phyloP scores from a whole-genome alignment of 2,888 invertebrate species.

The Glaucopsyche alexis region DNA sequence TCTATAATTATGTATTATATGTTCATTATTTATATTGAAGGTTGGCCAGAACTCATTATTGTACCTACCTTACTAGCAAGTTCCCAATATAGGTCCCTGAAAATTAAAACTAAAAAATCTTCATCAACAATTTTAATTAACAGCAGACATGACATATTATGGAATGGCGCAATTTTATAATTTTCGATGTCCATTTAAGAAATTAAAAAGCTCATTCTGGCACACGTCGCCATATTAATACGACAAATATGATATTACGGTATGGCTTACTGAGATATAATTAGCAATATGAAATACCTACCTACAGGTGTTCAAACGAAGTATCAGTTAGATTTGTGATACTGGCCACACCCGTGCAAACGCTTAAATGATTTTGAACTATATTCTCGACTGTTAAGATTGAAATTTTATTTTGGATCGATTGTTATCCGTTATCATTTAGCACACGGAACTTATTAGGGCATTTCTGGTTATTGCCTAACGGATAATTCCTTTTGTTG shows the following conservation, averaged over 20 bases:
- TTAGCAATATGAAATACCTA: conserved; percentile 12
- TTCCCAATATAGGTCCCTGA: neutral
- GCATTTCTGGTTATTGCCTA: conserved; percentile 1
- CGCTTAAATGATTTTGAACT: neutral
- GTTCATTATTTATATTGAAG: neutral
- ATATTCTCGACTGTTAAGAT: neutral
- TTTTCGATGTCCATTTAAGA: neutral
- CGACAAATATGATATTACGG: conserved; percentile 2
- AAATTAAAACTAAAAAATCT: neutral
- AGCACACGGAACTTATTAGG: conserved; percentile 21
- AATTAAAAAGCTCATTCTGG: conserved; percentile 4
- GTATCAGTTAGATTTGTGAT: neutral
- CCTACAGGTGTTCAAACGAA: conserved; percentile 4
- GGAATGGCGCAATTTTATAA: neutral
- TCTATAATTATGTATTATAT: conserved; percentile 1
- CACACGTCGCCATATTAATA: conserved; percentile 10
- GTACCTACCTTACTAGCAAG: too few relatives aligned
- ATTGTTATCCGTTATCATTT: conserved; percentile 22
- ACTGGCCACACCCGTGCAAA: neutral
- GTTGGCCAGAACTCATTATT: too few relatives aligned
- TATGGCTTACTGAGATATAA: neutral
- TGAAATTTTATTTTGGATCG: neutral
- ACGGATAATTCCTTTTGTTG: conserved; percentile 12
- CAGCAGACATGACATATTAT: neutral
- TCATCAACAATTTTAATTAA: neutral